Base-by-base conservation (phyloP, 2,113 vertebrate species). In the Tetraodon nigroviridis region DNA sequence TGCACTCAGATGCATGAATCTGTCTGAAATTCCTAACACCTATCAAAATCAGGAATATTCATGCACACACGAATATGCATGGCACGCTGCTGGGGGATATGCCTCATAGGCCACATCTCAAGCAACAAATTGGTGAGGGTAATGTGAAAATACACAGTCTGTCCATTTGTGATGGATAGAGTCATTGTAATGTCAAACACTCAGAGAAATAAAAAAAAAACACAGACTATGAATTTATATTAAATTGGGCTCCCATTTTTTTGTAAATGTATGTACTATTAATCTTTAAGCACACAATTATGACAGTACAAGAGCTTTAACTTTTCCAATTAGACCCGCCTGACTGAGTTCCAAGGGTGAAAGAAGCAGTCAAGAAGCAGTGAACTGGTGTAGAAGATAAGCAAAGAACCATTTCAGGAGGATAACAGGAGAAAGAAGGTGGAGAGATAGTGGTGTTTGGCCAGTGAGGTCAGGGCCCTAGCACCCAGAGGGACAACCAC, bases 401-500 rank as follows among this genome's bases (percentile, higher is more conserved):
- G 52, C 18, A 55, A 74, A 67, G 42, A 72, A 51, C 20, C 61
- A 24, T 55, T 58, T 67, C 42, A 37, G 0, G 56, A 64, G 61
- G 66, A 75, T 19, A 22, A 64, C 63, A 54, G 22, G 40, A 32
- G 17, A 50, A 40, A 45, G 51, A 64, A 62, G 21, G 49, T 20
- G 51, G 67, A 48, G 68, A 48, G 47, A 61, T 61, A 72, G 64
- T 66, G 64, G 17, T 21, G 61, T 51, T 46, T 44, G 73, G 67
- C 75, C 67, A 69, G n/a, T 2, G 32, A 73, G 76, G 73, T 69
- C 74, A 58, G 50, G 67, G 45, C 55, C 49, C 55, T 75, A 51
- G 58, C 60, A 67, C 83, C 83, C 75, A 67, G 50, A 58, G 79
- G 86, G 83, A 87, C 65, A 68, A 73, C 59, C 80, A 82, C 81